phyloP scores from a whole-genome alignment of 2,797 vertebrate genomes.

The Scarus forsteni region DNA sequence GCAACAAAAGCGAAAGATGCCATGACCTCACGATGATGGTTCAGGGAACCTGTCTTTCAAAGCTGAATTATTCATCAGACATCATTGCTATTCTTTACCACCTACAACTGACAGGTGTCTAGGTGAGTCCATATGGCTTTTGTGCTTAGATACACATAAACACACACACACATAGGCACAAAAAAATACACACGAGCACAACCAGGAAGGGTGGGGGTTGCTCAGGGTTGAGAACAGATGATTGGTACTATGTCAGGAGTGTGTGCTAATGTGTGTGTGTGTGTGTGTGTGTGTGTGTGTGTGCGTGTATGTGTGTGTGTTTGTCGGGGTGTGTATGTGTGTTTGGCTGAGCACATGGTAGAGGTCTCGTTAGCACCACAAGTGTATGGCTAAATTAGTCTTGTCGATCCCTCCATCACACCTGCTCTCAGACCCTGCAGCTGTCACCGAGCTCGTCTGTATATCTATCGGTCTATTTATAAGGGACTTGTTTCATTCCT shows the following conservation, averaged over 20 bases:
- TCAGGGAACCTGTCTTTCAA: slow-evolving; percentile 45
- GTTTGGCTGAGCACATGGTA: slow-evolving; percentile 39
- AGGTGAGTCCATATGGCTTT: slow-evolving; percentile 67
- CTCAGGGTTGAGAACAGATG: slow-evolving; percentile 56
- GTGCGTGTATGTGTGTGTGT: slow-evolving; percentile 18
- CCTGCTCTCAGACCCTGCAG: slow-evolving; percentile 79
- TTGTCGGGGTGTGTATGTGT: slow-evolving; percentile 22
- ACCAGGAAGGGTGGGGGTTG: slow-evolving; percentile 26
- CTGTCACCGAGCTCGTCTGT: slow-evolving; percentile 74
- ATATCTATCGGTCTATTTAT: slow-evolving; percentile 20
- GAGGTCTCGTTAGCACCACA: slow-evolving; percentile 77
- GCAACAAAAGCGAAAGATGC: slow-evolving; percentile 16
- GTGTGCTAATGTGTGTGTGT: slow-evolving; percentile 19
- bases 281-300: slow-evolving; percentile 27
- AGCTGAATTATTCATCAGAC: slow-evolving; percentile 77
- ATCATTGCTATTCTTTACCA: slow-evolving; percentile 57
- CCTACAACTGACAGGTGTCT: slow-evolving; percentile 73
- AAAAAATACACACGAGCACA: slow-evolving; percentile 18
- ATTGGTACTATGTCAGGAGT: slow-evolving; percentile 44
- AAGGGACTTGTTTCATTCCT: slow-evolving; percentile 24
- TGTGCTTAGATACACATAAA: slow-evolving; percentile 24
- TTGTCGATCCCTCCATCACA: slow-evolving; percentile 65
- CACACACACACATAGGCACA: not conserved
- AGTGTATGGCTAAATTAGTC: slow-evolving; percentile 79
- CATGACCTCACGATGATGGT: slow-evolving; percentile 43